Evolutionary conservation across 2,797 vertebrate genomes (phyloP), one percentile per base, ranked within the genome.

Genomic region (Anniella stebbinsi): DNA sequence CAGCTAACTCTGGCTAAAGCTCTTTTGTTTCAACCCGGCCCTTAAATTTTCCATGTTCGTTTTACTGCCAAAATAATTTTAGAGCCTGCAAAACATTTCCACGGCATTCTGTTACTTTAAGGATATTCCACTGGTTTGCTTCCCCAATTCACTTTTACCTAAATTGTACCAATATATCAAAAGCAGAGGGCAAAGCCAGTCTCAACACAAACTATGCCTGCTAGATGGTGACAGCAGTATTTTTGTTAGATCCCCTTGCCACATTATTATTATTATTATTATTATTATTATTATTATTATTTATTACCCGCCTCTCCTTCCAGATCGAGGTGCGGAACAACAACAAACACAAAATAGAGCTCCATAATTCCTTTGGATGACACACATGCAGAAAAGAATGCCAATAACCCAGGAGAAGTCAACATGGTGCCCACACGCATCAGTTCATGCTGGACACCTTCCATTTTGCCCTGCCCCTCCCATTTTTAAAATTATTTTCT

Each of bases 11-110:
- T 87, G 92, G 94, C 4, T 41, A 78, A 91, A 92, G 57, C 87
- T 90, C 60, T 93, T 89, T 87, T 51, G 45, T 48, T 92, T 93
- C 86, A 75, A 76, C n/a, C 18, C 36, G 69, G 91, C 81, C 48
- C 90, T 91, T 89, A 83, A 63, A 89, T 57, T 69, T 73, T 85
- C 85, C 70, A 15, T 1, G 33, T 67, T 86, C 36, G 10, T 72
- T 72, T 45, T 21, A 80, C 17, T 80, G 66, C 30, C 36, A 38
- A 80, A 30, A 38, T 77, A 63, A 10, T 91, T 75, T 76, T 80
- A 18, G 77, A 90, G 80, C 21, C 13, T 66, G 41, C 6, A 87
- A 66, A 77, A 81, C n/a, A 75, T 93, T 90, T 92, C 73, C 28
- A 51, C 83, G 60, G 72, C 57, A 89, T 28, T 88, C 87, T 76